Evolutionary conservation across 2,888 invertebrate genomes (phyloP), one percentile per base, ranked within the genome.

Genomic region (Chelonus formosanus): DNA sequence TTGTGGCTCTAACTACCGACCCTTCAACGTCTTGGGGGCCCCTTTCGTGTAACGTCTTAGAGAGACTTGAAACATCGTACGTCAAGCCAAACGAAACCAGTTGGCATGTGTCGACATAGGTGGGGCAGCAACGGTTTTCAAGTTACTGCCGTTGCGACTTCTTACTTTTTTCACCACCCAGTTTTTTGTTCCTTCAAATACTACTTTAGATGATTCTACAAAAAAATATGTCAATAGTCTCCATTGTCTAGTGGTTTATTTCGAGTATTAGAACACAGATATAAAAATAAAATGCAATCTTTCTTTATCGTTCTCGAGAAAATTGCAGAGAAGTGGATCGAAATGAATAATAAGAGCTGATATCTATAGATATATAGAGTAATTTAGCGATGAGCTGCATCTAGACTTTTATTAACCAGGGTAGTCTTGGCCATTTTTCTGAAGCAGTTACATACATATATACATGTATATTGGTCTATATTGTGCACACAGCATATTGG

Each of bases 401-500:
- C 3, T 36, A 55, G 36, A 63, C 60, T 67, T 77, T 83, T 81
- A 82, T 82, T 79, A 77, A 77, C 75, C 43, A 36, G 31, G 43
- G 34, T 34, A 35, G 31, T 20, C 44, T 32, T 52, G 34, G 36
- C 61, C 43, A 53, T 61, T 61, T 61, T 44, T 53, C 60, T 61
- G 43, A 32, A 7, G n/a, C 60, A 52, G 5, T 44, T 45, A 47
- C 35, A 36, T 6, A 3, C 20, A 36, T 20, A 10, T 34, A 47
- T 58, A 7, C 6, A 48, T 58, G 10, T 47, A 81, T 79, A 80
- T 75, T 78, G 77, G 76, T 71, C 35, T n/a, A 10, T 10, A 36
- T 5, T 58, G 31, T 45, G 8, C 47, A 32, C 74, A 75, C 75
- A 75, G 80, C 82, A 83, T 83, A 83, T 83, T 83, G 83, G 83